Percentiles rank a stretch among this genome's conserved stretches.
phyloP scores from a whole-genome alignment of 2,113 vertebrate species.

The Thymallus thymallus region DNA sequence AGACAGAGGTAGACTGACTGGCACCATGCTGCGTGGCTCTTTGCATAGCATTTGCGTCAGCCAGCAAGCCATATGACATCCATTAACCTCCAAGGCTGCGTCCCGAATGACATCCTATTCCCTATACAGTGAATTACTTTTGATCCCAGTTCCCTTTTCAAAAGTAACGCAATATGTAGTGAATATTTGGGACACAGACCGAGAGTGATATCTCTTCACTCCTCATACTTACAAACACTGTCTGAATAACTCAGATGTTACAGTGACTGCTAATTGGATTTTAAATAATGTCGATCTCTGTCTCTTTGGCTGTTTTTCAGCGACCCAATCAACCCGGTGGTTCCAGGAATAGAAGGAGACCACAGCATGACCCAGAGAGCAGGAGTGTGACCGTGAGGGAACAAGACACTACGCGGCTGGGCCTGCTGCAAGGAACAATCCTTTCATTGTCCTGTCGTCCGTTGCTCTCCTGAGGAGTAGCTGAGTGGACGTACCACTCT shows the following conservation, averaged over 20 bases:
- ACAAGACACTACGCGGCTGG: slow-evolving; percentile 29
- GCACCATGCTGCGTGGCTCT: too few species aligned
- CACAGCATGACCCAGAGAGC: slow-evolving; percentile 52
- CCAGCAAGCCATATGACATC: neutral
- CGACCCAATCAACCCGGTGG: slow-evolving; percentile 30
- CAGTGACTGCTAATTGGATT: slow-evolving; percentile 6
- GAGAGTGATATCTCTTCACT: too few species aligned
- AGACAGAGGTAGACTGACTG: neutral
- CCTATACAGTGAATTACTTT: too few species aligned
- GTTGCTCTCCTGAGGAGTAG: slow-evolving; percentile 22
- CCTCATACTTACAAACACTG: too few species aligned
- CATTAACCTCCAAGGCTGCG: neutral
- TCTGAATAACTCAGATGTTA: neutral
- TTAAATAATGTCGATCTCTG: slow-evolving; percentile 1
- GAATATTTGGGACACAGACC: too few species aligned
- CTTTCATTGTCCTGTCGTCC: slow-evolving; percentile 2
- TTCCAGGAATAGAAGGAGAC: neutral
- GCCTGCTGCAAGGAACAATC: slow-evolving; percentile 48
- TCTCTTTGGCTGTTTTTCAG: slow-evolving; percentile 57
- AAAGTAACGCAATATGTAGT: too few species aligned
- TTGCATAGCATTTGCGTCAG: neutral
- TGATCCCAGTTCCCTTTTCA: too few species aligned
- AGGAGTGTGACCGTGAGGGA: slow-evolving; percentile 33
- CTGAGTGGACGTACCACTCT: slow-evolving; percentile 35
- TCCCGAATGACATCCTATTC: too few species aligned